Conservation (phyloP, 2,888 invertebrate genomes). For the Eupeodes latifasciatus region DNA sequence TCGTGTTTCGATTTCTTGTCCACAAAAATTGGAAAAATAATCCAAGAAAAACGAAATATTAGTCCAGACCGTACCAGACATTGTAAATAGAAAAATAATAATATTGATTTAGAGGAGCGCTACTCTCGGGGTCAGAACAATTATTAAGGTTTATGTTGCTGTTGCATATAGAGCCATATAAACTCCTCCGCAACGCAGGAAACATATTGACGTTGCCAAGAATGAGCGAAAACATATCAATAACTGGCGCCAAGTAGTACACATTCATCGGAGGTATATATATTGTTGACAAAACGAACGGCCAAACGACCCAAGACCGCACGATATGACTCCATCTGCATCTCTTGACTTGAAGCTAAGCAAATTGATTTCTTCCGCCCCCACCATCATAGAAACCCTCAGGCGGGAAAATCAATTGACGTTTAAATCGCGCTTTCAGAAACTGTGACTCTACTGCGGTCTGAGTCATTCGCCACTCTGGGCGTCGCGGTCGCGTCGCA, state of each 20-base stretch:
- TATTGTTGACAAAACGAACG: constrained; percentile 44
- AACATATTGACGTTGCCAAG: constrained; percentile 43
- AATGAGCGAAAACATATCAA: constrained; percentile 49
- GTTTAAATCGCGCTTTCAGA: constrained; percentile 63
- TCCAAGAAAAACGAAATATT: constrained; percentile 11
- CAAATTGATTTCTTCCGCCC: constrained; percentile 58
- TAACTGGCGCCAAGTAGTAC: constrained; percentile 67
- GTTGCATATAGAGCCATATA: constrained; percentile 1
- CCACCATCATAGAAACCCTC: not conserved
- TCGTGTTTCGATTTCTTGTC: constrained; percentile 13
- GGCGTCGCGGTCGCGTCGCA: constrained; percentile 20
- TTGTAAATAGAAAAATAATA: not conserved
- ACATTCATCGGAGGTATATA: constrained; percentile 50
- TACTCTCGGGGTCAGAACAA: constrained; percentile 71
- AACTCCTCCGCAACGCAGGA: constrained; percentile 70
- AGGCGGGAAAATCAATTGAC: constrained; percentile 66
- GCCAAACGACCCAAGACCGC: constrained; percentile 42
- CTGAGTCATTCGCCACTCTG: constrained; percentile 62
- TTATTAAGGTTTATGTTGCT: constrained; percentile 65
- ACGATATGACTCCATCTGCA: constrained; percentile 54
- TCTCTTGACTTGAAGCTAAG: constrained; percentile 13
- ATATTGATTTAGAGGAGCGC: constrained; percentile 27
- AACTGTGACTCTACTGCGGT: constrained; percentile 56
- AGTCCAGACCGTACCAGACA: constrained; percentile 28
- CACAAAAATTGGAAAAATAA: not conserved